A percentile compares a stretch with the other conserved stretches of the same genome.
Evolutionary conservation across 2,113 vertebrate genomes (phyloP).

Genomic region (Caretta caretta): DNA sequence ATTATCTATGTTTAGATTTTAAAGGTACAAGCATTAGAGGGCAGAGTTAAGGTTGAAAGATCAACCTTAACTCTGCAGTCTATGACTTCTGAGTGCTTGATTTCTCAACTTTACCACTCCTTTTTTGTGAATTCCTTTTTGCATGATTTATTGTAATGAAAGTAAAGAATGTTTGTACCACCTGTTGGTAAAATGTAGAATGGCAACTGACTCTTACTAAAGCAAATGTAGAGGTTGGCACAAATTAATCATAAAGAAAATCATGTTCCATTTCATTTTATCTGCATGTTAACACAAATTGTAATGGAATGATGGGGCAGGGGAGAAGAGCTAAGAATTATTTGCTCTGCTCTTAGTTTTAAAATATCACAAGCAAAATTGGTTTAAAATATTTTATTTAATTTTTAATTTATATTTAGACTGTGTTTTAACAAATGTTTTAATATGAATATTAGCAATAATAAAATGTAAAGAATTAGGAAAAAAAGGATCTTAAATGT

Average conservation of each 20-base stretch:
- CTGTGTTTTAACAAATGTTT: background rate
- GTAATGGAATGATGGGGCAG: background rate
- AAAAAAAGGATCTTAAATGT: background rate
- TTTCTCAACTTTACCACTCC: background rate
- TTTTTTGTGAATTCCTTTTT: background rate
- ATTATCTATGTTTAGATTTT: background rate
- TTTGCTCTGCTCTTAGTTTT: background rate
- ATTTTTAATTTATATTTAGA: background rate
- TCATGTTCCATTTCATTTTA: background rate
- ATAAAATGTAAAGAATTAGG: background rate
- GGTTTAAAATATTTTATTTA: constrained; percentile 1
- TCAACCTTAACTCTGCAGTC: background rate
- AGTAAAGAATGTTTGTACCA: background rate
- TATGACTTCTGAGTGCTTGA: background rate
- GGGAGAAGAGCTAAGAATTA: background rate
- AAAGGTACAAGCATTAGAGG: background rate
- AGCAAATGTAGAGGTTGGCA: background rate
- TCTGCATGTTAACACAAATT: background rate
- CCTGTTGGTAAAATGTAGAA: background rate
- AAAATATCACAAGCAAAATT: background rate
- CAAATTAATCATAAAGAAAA: background rate
- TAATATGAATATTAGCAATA: background rate
- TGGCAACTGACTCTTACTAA: background rate
- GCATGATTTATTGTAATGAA: background rate
- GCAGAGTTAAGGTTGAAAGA: background rate